phyloP scores from a whole-genome alignment of 2,113 vertebrate species.

The Numenius arquata region DNA sequence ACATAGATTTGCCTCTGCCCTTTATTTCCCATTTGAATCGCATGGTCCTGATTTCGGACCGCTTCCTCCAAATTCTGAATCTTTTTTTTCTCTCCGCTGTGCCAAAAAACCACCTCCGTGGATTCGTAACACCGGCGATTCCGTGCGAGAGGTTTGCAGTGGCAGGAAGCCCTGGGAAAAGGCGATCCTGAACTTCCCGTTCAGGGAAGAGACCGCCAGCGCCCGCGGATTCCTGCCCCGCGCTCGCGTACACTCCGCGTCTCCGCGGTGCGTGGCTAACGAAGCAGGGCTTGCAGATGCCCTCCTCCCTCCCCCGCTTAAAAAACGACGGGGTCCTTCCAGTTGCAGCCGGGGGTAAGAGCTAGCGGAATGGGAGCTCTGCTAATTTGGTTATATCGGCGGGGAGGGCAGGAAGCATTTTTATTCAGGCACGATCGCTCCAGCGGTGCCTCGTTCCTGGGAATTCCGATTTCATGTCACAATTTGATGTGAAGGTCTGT shows the following conservation, averaged over 20 bases:
- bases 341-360: neutral
- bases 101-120: neutral
- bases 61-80: neutral
- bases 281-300: neutral
- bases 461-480: neutral
- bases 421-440: neutral
- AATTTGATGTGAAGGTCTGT: neutral
- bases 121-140: neutral
- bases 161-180: conserved; percentile 23
- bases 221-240: neutral
- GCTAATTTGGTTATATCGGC: neutral
- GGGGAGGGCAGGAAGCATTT: neutral
- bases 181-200: conserved; percentile 54
- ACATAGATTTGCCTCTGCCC: neutral
- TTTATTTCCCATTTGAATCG: neutral
- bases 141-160: neutral
- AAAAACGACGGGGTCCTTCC: neutral
- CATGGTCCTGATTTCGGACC: neutral
- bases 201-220: neutral
- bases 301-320: neutral
- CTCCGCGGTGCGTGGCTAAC: neutral
- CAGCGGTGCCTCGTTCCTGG: neutral
- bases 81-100: neutral
- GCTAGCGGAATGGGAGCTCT: neutral
- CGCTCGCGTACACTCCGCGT: neutral